Base-by-base conservation (phyloP, 2,797 vertebrate genomes). In the Betta splendens region DNA sequence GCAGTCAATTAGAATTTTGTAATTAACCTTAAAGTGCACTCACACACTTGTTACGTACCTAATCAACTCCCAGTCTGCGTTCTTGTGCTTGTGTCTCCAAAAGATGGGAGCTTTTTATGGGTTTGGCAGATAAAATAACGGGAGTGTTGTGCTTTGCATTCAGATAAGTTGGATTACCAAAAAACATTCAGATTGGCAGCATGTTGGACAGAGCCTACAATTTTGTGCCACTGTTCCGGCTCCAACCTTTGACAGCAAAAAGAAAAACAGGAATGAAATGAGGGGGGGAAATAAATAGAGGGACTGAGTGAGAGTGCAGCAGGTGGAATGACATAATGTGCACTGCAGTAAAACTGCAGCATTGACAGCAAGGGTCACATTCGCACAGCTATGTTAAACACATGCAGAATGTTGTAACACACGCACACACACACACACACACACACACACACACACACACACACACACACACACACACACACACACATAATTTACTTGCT, bases 271-370 rank as follows among this genome's bases (percentile, higher is more conserved):
- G 49, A 70, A 45, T 46, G 65, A 76, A 79, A 75, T 36, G 64
- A 75, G 68, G 77, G 83, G n/a, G 50, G 85, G 73, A 80, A 60
- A 66, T 70, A 76, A 69, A 79, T 53, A 75, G 71, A 86, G 69
- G 61, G 73, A 82, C 55, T 59, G 77, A 79, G 80, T 78, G 83
- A 85, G 84, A 68, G 84, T 76, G 84, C 86, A 91, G 88, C 88
- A 88, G 87, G 88, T 90, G 88, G 84, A 65, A 86, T 88, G 78
- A 84, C 67, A 74, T 69, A 82, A 90, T 87, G 90, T 88, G 89
- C 92, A 92, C 86, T 93, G 92, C 92, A 95, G 93, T 90, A 93
- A 89, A 85, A 89, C 89, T 92, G 92, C 93, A 91, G 70, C 83
- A 64, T 52, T 77, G 74, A 83, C 87, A 89, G 83, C 85, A 89